Conservation (phyloP, 2,797 vertebrate genomes). For the Rhabdomys pumilio region DNA sequence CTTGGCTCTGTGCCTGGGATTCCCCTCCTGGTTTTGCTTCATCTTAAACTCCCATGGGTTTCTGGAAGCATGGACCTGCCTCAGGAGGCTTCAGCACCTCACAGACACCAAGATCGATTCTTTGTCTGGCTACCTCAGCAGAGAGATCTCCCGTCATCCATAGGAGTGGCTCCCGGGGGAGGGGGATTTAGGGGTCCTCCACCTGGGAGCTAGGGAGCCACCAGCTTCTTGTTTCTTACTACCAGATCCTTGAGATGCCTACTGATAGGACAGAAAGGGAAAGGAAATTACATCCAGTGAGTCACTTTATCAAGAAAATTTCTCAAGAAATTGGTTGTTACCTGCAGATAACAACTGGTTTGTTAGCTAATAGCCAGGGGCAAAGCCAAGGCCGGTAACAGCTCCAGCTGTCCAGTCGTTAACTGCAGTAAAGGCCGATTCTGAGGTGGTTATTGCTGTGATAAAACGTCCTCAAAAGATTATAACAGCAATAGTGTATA, state of each 20-base stretch:
- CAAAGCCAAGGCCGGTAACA: slow-evolving; percentile 91
- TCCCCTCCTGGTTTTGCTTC: neutral
- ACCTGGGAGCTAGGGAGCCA: slow-evolving; percentile 17
- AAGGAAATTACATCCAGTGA: slow-evolving; percentile 81
- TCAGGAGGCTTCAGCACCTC: neutral
- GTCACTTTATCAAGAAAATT: slow-evolving; percentile 89
- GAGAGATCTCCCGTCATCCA: too few species aligned
- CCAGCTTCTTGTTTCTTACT: slow-evolving; percentile 13
- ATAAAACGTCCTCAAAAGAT: slow-evolving; percentile 94
- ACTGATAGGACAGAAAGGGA: neutral
- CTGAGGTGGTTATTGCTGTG: slow-evolving; percentile 92
- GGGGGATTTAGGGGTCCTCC: neutral
- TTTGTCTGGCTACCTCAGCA: neutral
- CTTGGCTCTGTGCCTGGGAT: neutral
- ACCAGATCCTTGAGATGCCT: slow-evolving; percentile 61
- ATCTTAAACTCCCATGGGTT: neutral
- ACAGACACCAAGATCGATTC: too few species aligned
- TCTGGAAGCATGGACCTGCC: neutral
- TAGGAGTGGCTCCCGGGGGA: rapidly evolving
- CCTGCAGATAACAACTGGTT: slow-evolving; percentile 92
- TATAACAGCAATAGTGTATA: slow-evolving; percentile 92
- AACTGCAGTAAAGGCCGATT: slow-evolving; percentile 93
- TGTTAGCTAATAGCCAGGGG: slow-evolving; percentile 91
- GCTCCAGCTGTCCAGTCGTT: slow-evolving; percentile 93
- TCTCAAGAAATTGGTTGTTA: slow-evolving; percentile 90